Evolutionary conservation across 1,140 invertebrate species (phyloP).

Genomic region (Dendrolimus punctatus): DNA sequence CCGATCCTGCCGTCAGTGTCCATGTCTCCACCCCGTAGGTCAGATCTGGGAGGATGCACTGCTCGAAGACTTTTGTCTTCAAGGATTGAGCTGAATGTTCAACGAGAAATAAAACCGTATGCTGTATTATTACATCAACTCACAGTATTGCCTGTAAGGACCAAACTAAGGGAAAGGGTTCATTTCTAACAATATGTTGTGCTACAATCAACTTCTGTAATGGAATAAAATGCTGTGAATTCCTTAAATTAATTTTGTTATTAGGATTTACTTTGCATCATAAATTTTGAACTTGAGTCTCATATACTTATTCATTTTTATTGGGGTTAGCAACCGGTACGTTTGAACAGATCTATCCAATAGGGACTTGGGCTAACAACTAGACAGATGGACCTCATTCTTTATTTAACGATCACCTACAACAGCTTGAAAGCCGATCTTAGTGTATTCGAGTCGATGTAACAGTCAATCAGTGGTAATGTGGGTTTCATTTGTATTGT

Average conservation of each 20-base stretch:
- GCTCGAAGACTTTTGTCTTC: too few relatives aligned
- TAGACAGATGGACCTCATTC: constrained; percentile 18
- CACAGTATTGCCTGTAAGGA: too few relatives aligned
- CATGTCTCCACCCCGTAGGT: too few relatives aligned
- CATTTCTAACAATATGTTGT: neutral
- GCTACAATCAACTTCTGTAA: neutral
- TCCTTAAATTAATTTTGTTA: constrained; percentile 1
- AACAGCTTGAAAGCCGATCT: constrained; percentile 23
- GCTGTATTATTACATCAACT: too few relatives aligned
- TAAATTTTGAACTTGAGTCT: too few relatives aligned
- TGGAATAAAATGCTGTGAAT: constrained; percentile 6
- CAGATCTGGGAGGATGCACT: too few relatives aligned
- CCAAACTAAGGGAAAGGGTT: too few relatives aligned
- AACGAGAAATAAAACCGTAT: too few relatives aligned
- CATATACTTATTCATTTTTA: too few relatives aligned
- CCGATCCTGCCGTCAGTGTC: too few relatives aligned
- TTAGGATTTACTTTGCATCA: too few relatives aligned
- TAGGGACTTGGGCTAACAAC: constrained; percentile 14
- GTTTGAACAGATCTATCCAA: constrained; percentile 2
- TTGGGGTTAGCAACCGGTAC: constrained; percentile 6
- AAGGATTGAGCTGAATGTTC: too few relatives aligned
- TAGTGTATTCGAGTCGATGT: constrained; percentile 10
- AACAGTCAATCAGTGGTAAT: constrained; percentile 18
- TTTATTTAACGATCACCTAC: constrained; percentile 29
- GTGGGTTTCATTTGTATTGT: constrained; percentile 5